A percentile compares a stretch with the other conserved stretches of the same genome.
Evolutionary conservation across 2,888 invertebrate species (phyloP).

Genomic region (Oscheius onirici): DNA sequence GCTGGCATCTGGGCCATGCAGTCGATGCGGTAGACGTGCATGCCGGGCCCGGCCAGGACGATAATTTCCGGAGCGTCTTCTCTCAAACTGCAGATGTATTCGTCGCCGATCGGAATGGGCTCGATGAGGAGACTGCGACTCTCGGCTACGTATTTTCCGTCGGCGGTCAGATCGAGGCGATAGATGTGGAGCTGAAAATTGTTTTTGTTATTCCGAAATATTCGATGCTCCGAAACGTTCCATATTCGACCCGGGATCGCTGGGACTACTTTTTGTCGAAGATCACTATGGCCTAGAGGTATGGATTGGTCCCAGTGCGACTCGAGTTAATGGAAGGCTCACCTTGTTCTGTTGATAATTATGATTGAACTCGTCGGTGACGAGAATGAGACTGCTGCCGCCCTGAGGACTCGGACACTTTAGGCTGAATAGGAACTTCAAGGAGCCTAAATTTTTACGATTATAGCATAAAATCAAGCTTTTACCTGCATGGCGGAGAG

Average conservation of each 20-base stretch:
- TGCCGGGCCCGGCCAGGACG: background rate
- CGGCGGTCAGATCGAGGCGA: background rate
- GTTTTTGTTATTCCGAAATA: too few species aligned
- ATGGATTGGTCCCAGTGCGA: too few species aligned
- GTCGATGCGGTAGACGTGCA: constrained; percentile 5
- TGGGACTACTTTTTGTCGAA: too few species aligned
- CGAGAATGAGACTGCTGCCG: background rate
- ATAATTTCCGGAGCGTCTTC: constrained; percentile 2
- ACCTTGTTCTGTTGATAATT: background rate
- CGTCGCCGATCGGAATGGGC: background rate
- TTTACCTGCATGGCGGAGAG: background rate
- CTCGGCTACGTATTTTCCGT: background rate
- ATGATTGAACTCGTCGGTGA: constrained; percentile 5
- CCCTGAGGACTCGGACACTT: constrained; percentile 2
- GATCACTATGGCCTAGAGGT: too few species aligned
- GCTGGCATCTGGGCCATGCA: background rate
- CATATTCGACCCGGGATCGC: too few species aligned
- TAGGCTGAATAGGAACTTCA: constrained; percentile 13
- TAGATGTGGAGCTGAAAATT: background rate
- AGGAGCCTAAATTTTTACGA: background rate
- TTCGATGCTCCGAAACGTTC: too few species aligned
- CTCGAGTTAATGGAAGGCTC: too few species aligned
- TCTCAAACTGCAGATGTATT: constrained; percentile 5
- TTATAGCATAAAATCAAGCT: background rate
- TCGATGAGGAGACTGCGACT: background rate